Evolutionary conservation across 2,888 invertebrate genomes (phyloP).

Genomic region (Leptopilina syphax): DNA sequence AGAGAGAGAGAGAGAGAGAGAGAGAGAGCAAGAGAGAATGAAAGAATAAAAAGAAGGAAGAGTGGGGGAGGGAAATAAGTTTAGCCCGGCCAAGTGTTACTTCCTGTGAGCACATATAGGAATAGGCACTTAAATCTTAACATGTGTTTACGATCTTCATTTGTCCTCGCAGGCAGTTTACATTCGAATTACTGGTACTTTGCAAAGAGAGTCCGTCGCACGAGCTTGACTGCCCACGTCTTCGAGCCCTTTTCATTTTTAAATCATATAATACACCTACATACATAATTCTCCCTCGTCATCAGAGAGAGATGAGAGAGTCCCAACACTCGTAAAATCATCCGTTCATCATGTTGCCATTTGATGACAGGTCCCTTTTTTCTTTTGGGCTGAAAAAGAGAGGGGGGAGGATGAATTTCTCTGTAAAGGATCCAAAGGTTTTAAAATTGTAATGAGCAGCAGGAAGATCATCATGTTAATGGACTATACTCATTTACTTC

Average conservation of each 20-base stretch:
- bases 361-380: conserved; percentile 63
- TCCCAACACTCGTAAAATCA: conserved; percentile 34
- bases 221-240: conserved; percentile 65
- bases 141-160: conserved; percentile 68
- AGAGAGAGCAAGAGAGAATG: not conserved
- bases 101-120: conserved; percentile 19
- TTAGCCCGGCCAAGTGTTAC: conserved; percentile 26
- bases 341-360: conserved; percentile 65
- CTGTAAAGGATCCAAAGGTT: conserved; percentile 7
- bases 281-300: conserved; percentile 49
- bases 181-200: conserved; percentile 53
- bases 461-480: conserved; percentile 3
- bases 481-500: conserved; percentile 27
- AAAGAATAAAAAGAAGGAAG: too few relatives aligned
- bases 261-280: conserved; percentile 66
- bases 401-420: not conserved
- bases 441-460: not conserved
- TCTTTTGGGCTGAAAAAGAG: too few relatives aligned
- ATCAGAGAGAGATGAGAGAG: not conserved
- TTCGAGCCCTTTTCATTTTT: conserved; percentile 62
- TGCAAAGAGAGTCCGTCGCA: conserved; percentile 49
- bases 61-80: conserved; percentile 19
- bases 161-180: conserved; percentile 60
- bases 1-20: too few relatives aligned
- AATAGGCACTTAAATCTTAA: conserved; percentile 38